Evolutionary conservation across 2,113 vertebrate species (phyloP), one percentile per base, ranked within the genome.

Genomic region (Orycteropus afer): DNA sequence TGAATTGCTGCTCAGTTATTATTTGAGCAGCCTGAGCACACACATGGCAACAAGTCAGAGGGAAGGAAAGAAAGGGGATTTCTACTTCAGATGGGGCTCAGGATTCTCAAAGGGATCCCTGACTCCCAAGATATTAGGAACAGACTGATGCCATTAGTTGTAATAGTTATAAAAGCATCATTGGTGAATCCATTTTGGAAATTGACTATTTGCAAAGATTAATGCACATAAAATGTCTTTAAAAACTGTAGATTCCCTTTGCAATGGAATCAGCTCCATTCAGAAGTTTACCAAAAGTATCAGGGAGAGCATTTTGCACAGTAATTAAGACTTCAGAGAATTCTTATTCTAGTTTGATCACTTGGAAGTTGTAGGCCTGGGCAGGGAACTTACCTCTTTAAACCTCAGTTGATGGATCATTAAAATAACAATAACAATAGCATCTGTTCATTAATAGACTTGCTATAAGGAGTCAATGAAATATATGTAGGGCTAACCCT

Each of bases 171-270:
- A 37, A 78, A 91, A 89, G 42, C n/a, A 12, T 86, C 59, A 5
- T 4, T 55, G 37, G 11, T 25, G 25, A 94, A 61, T 42, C 69
- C 20, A n/a, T 32, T 63, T 91, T 40, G 76, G 83, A 61, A 83
- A 65, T 32, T 78, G 80, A 10, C 45, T 94, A 45, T 93, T 93
- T 90, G 53, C 65, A 55, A 85, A 90, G 78, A 93, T 82, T 15
- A 67, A 78, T 32, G 34, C 40, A 7, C 73, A 18, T 14, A 18
- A 83, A 78, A 88, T 69, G 14, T 45, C 55, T 71, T 7, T 59
- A 10, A 89, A 89, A 90, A 42, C 78, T 87, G 15, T 32, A 55
- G 69, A 45, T 77, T 59, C 42, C 29, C 51, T 77, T 89, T 87
- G 76, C 14, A 34, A 11, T 65, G 45, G 51, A 71, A 57, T 57